A percentile compares a stretch with the other conserved stretches of the same genome.
Conservation (phyloP, 2,888 invertebrate genomes). For the Trichopoda pennipes region DNA sequence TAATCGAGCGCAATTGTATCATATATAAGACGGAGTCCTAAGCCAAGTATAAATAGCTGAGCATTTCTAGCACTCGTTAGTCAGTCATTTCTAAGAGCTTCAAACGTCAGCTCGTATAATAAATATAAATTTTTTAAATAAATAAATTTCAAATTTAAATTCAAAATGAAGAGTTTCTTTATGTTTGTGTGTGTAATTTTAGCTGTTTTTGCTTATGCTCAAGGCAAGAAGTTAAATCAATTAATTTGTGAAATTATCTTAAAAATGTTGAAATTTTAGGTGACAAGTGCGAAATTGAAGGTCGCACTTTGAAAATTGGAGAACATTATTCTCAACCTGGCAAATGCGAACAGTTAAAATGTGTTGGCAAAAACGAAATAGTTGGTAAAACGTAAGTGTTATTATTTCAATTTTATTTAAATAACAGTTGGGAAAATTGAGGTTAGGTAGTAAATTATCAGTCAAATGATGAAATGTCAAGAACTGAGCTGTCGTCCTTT, state of each 20-base stretch:
- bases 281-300: conserved; percentile 32
- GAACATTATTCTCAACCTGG: conserved; percentile 65
- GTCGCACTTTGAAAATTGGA: conserved; percentile 32
- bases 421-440: too few relatives aligned
- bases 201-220: conserved; percentile 14
- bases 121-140: neutral
- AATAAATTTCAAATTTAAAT: neutral
- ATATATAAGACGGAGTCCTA: too few relatives aligned
- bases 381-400: conserved; percentile 68
- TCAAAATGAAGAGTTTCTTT: conserved; percentile 45
- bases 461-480: too few relatives aligned
- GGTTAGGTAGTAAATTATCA: too few relatives aligned
- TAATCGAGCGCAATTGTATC: too few relatives aligned
- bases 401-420: too few relatives aligned
- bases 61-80: too few relatives aligned
- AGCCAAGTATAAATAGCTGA: too few relatives aligned
- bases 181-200: conserved; percentile 37
- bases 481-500: too few relatives aligned
- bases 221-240: conserved; percentile 28
- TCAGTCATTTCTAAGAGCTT: conserved; percentile 2
- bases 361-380: conserved; percentile 51
- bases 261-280: conserved; percentile 7
- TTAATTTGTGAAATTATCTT: neutral
- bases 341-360: conserved; percentile 61
- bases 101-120: neutral